phyloP scores from a whole-genome alignment of 1,140 invertebrate species.

The Scaptomyza pallida region DNA sequence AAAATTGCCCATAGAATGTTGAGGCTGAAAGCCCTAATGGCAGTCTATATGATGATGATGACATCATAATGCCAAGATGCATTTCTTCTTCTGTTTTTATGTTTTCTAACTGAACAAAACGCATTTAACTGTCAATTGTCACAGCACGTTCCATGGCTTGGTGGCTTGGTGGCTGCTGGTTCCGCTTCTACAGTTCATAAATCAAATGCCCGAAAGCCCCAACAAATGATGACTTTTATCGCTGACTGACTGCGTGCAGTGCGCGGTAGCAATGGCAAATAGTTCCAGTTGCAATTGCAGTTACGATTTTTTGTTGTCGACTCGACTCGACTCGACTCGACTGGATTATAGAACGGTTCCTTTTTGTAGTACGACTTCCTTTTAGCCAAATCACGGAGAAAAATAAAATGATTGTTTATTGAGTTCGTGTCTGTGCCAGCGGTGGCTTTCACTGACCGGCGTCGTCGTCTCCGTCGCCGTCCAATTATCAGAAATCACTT shows the following conservation, averaged over 20 bases:
- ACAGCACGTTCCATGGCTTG: conserved; percentile 42
- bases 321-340: no score
- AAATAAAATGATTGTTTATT: conserved; percentile 1
- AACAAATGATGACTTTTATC: conserved; percentile 51
- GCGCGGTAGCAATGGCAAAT: conserved; percentile 7
- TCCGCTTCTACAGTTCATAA: conserved; percentile 27
- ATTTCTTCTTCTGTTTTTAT: not conserved
- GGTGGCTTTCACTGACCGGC: conserved; percentile 67
- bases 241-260: conserved; percentile 28
- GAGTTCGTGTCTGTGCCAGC: conserved; percentile 47
- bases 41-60: no score
- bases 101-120: conserved; percentile 38
- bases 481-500: conserved; percentile 62
- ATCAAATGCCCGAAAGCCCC: conserved; percentile 49
- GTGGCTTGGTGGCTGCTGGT: conserved; percentile 27
- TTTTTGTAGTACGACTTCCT: no score
- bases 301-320: no score
- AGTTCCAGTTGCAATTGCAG: conserved; percentile 18
- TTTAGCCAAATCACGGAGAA: not conserved
- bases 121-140: conserved; percentile 75
- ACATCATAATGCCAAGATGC: conserved; percentile 31
- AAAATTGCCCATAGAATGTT: conserved; percentile 59
- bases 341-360: conserved; percentile 55
- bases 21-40: not conserved
- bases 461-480: no score